Evolutionary conservation across 2,888 invertebrate species (phyloP).

Genomic region (Thymelicus sylvestris): DNA sequence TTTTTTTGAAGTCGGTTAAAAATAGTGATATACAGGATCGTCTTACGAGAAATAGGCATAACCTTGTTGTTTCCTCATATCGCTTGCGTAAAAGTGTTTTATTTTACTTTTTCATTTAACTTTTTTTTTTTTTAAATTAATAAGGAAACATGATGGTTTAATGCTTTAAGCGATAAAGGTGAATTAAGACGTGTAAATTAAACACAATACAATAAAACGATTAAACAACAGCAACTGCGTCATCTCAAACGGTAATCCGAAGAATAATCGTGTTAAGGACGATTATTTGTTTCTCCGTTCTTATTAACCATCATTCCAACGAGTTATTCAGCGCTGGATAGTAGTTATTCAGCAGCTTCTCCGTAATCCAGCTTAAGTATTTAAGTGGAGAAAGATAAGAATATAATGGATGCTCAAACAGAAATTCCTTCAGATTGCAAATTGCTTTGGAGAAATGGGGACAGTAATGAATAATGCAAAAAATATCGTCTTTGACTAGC

Average conservation of each 20-base stretch:
- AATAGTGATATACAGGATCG: too few relatives aligned
- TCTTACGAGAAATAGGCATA: too few relatives aligned
- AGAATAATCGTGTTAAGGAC: slow-evolving; percentile 17
- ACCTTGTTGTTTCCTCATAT: too few relatives aligned
- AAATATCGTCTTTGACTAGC: neutral
- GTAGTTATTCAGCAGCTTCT: neutral
- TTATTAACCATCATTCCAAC: neutral
- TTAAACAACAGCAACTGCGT: neutral
- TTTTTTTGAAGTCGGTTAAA: too few relatives aligned
- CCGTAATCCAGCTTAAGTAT: slow-evolving; percentile 8
- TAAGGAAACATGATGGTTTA: too few relatives aligned
- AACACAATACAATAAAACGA: neutral
- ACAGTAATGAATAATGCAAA: neutral
- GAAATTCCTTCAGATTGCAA: neutral
- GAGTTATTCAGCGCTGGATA: neutral
- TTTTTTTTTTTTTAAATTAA: too few relatives aligned
- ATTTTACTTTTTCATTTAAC: too few relatives aligned
- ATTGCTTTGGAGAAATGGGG: neutral
- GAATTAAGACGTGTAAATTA: too few relatives aligned
- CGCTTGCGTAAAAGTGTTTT: too few relatives aligned
- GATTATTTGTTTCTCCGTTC: slow-evolving; percentile 5
- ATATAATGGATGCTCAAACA: slow-evolving; percentile 2
- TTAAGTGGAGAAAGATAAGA: slow-evolving; percentile 6
- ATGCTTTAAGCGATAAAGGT: too few relatives aligned
- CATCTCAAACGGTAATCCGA: slow-evolving; percentile 1